Evolutionary conservation across 92 coral and sea anemone genomes (phyloP), one percentile per base, ranked within the genome.

Genomic region (Palythoa caribaeorum): DNA sequence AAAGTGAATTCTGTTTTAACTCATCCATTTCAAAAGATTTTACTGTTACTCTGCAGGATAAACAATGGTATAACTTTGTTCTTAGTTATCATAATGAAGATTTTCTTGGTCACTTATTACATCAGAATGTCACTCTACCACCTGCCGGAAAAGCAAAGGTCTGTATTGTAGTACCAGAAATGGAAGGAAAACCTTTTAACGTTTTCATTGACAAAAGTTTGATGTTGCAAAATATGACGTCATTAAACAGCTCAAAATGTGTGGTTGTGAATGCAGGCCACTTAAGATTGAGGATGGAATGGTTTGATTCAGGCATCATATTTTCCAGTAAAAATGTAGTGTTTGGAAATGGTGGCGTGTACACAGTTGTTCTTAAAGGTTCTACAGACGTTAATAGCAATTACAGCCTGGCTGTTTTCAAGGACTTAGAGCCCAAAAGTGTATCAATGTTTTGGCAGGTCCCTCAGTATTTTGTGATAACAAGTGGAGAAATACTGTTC

Each of bases 401-500:
- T 74, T 74, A 16, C 53, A 86, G 83, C 3, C 74, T 94, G 14
- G 77, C 73, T 40, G 52, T 92, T 52, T 94, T 87, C 57, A 78
- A 92, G 72, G 96, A 94, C 47, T 19, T 90, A 84, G 88, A 90
- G 28, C 89, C 93, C 9, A 90, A 83, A 74, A 77, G 68, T 21
- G 92, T 94, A 15, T 92, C 96, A 6, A 94, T 94, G 95, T 60
- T 94, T 59, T 92, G 94, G 94, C 96, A 94, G 40, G 87, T 94
- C 44, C 96, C 96, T 3, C 96, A 94, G 80, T 94, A 94, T 76
- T 90, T 94, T 73, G 95, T 94, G 21, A 92, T 94, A 53, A 94
- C 96, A 59, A 92, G 95, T 92, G 96, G 96, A 83, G 96, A 94
- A 69, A 94, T 94, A 71, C 75, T 94, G 68, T 94, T 94, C 88